Evolutionary conservation across 2,113 vertebrate species (phyloP).

Genomic region (Myiozetetes cayanensis): DNA sequence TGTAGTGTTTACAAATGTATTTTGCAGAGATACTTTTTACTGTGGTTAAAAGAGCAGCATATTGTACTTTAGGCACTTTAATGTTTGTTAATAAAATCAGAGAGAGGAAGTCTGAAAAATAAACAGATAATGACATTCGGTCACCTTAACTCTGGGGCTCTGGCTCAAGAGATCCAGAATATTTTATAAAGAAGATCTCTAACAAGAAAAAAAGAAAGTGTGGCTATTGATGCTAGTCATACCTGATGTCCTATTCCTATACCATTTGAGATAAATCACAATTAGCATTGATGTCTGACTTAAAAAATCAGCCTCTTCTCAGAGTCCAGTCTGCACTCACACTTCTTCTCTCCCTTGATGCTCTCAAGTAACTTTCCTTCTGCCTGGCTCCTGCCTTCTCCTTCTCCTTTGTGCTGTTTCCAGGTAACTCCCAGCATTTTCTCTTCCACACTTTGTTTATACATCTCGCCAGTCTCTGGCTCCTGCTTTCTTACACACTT

Average conservation of each 20-base stretch:
- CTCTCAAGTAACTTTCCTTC: background rate
- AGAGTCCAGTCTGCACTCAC: background rate
- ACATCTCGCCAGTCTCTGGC: background rate
- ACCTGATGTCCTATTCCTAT: background rate
- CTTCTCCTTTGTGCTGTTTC: background rate
- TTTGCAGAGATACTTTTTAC: background rate
- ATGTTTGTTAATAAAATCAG: conserved; percentile 39
- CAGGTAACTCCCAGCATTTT: background rate
- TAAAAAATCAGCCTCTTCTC: background rate
- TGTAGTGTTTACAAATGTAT: background rate
- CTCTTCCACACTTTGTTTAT: background rate
- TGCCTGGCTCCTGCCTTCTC: background rate
- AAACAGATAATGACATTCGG: background rate
- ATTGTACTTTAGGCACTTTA: background rate
- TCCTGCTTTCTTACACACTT: background rate
- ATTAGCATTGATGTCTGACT: background rate
- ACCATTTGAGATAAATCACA: background rate
- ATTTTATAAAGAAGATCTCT: background rate
- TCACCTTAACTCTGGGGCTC: conserved; percentile 24
- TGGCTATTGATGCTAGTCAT: background rate
- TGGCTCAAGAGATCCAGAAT: background rate
- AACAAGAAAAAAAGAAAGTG: background rate
- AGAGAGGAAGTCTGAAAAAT: conserved; percentile 48
- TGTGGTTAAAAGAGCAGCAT: background rate
- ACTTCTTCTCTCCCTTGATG: background rate